Conservation (phyloP, 2,113 vertebrate species). For the Ciconia stormi region DNA sequence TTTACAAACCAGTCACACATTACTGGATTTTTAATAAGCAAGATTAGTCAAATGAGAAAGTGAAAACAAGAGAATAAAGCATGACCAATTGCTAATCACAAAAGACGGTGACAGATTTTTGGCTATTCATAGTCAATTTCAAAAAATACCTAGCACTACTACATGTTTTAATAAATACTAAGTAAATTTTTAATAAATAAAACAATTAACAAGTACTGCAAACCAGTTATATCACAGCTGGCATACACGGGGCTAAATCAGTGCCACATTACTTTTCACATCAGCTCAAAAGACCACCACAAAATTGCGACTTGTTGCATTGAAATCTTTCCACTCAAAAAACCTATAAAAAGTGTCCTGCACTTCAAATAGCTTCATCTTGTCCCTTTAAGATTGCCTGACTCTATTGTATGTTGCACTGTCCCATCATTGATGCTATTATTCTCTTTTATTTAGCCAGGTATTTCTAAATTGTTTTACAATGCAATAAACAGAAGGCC, state of each 20-base stretch:
- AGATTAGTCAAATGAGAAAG: neutral
- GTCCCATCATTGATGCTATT: neutral
- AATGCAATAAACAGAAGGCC: neutral
- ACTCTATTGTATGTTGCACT: neutral
- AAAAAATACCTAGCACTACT: neutral
- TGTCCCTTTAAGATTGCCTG: too few relatives aligned
- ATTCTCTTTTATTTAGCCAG: neutral
- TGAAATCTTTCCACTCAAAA: neutral
- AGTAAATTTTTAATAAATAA: neutral
- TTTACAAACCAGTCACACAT: neutral
- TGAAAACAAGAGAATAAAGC: neutral
- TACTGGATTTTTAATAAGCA: neutral
- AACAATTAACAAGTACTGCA: neutral
- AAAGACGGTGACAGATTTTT: neutral
- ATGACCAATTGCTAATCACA: neutral
- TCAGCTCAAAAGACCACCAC: neutral
- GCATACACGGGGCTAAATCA: neutral
- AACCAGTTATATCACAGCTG: neutral
- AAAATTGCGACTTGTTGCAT: neutral
- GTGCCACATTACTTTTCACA: neutral
- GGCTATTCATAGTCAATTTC: neutral
- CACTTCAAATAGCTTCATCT: neutral
- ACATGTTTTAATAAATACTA: neutral
- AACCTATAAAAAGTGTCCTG: neutral
- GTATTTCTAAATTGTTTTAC: neutral